Evolutionary conservation across 2,113 vertebrate species (phyloP).

Genomic region (Ptyas mucosa): DNA sequence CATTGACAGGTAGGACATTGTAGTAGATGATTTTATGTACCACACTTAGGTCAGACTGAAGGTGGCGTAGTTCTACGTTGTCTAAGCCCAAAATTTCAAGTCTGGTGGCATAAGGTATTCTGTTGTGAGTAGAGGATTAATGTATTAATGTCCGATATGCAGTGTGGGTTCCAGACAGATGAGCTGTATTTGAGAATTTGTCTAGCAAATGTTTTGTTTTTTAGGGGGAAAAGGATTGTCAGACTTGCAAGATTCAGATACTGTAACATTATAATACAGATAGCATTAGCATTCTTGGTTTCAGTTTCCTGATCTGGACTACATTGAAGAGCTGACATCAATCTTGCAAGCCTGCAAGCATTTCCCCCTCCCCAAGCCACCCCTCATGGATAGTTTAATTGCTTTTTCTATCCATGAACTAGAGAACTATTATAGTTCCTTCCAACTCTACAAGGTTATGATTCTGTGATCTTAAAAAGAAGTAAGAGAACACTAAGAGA

Average conservation of each 20-base stretch:
- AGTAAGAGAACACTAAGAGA: neutral
- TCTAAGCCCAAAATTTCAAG: too few species aligned
- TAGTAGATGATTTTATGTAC: too few species aligned
- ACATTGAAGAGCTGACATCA: neutral
- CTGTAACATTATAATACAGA: neutral
- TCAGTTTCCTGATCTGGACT: neutral
- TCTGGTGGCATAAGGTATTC: too few species aligned
- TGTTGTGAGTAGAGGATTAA: too few species aligned
- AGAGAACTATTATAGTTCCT: neutral
- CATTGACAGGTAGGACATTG: too few species aligned
- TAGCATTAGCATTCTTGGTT: neutral
- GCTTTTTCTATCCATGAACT: neutral
- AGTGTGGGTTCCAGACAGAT: too few species aligned
- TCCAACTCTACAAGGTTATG: neutral
- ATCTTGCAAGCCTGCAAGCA: neutral
- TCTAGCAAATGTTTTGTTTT: too few species aligned
- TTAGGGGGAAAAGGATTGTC: neutral
- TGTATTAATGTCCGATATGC: too few species aligned
- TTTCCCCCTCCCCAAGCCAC: neutral
- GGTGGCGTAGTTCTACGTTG: too few species aligned
- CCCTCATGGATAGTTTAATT: neutral
- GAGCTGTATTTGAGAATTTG: too few species aligned
- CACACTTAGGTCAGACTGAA: too few species aligned
- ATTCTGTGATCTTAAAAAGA: neutral
- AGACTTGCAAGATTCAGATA: neutral